Base-by-base conservation (phyloP, 2,888 invertebrate genomes). In the Torymus texanus region DNA sequence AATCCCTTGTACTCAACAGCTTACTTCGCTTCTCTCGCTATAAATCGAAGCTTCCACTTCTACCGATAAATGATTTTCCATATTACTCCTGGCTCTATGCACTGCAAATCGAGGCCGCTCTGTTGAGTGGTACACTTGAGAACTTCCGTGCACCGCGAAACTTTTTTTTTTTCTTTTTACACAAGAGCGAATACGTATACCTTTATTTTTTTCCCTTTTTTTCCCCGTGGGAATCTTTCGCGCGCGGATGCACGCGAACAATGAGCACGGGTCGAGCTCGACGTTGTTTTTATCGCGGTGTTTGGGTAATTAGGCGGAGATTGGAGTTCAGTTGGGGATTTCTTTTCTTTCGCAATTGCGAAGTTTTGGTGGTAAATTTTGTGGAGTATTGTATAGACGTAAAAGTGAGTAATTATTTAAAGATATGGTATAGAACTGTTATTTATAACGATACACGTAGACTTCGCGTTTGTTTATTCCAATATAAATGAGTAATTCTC, bases 11-110 rank as follows among this genome's bases (percentile, higher is more conserved):
- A 41, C 41, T 41, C 41, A 41, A 41, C 41, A 41, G 41, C 41
- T 41, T 41, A 41, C 41, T 41, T 41, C 41, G 5, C 41, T 41
- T 50, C 2, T 66, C 41, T 41, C 58, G 8, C 74, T 29, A 61
- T 61, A 24, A 75, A 67, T 75, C 67, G 67, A 67, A 75, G 16
- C 58, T 51, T 51, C 59, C 14, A 11, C 59, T 59, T 29, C 68
- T 41, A 18, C 50, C 56, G 56, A n/a, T 41, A 58, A 67, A 75
- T 75, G 75, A 67, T 75, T 75, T 67, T 67, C 59, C 72, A 18
- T 14, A 72, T 72, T 72, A 72, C 53, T 21, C 21, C 24, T 24
- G 51, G 11, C 10, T 68, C 10, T 29, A 12, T n/a, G 29, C 29
- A 14, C 14, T 21, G 61, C 71, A 62, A 62, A 61, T 24, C 21